These are phyloP conservation scores for Mustelus asterias DNA, from an alignment of 2,113 vertebrate genomes.

Conservation along the genomic window DNA sequence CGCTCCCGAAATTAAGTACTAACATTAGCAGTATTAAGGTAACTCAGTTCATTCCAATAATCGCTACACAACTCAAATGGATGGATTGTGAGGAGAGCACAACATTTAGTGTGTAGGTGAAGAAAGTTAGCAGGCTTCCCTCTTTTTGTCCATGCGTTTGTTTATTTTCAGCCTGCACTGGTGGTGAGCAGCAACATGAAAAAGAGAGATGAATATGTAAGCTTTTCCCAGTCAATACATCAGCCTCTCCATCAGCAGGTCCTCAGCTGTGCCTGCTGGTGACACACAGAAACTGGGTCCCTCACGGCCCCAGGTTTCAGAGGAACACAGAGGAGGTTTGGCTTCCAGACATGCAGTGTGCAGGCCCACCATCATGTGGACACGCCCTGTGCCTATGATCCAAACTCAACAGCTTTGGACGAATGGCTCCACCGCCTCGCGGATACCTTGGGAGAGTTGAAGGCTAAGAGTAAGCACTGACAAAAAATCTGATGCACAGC, in stretches of 20 bases:
- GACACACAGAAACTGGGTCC: neutral
- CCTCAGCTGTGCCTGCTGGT: neutral
- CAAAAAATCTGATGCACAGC: neutral
- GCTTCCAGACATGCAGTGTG: neutral
- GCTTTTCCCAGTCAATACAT: too few relatives aligned
- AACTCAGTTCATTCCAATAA: neutral
- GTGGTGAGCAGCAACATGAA: too few relatives aligned
- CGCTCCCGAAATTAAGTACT: neutral
- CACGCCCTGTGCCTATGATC: neutral
- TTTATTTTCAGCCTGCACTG: too few relatives aligned
- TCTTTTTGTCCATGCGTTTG: too few relatives aligned
- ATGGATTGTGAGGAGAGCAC: too few relatives aligned
- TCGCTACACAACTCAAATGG: neutral
- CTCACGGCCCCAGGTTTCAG: neutral
- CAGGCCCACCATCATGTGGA: neutral
- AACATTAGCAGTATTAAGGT: neutral
- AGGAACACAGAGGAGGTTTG: too few relatives aligned
- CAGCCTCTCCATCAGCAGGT: too few relatives aligned
- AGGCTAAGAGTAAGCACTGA: neutral
- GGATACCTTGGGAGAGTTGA: neutral
- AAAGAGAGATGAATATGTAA: too few relatives aligned
- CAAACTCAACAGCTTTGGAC: neutral
- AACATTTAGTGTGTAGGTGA: too few relatives aligned
- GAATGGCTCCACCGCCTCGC: neutral
- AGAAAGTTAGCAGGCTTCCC: too few relatives aligned